Conservation (phyloP, 2,797 vertebrate species). For the Nothura maculosa region DNA sequence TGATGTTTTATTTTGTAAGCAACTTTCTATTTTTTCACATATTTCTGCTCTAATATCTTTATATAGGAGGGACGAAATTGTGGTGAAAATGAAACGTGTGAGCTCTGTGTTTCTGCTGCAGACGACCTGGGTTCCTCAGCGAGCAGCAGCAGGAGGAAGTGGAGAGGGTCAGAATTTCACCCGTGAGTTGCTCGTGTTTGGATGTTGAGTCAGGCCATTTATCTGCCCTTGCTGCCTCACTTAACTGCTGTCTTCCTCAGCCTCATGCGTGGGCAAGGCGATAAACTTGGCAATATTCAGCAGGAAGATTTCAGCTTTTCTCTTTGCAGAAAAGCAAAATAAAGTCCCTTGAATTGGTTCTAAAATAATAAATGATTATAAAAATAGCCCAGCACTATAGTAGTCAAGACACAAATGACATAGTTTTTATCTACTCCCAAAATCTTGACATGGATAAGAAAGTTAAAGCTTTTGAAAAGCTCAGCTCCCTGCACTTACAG, state of each 20-base stretch:
- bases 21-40: background rate
- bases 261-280: background rate
- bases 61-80: rapidly evolving
- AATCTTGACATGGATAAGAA: background rate
- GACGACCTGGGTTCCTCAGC: background rate
- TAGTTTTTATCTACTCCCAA: background rate
- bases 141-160: background rate
- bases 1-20: background rate
- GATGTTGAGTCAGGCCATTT: background rate
- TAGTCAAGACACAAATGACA: background rate
- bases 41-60: background rate
- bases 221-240: rapidly evolving
- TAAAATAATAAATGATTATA: background rate
- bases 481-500: background rate
- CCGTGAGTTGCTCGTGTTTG: rapidly evolving
- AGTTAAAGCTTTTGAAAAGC: background rate
- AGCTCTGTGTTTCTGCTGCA: background rate
- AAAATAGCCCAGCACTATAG: background rate
- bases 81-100: background rate
- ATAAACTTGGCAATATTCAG: background rate
- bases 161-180: background rate
- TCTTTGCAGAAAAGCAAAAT: background rate
- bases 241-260: background rate
- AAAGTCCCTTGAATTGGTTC: background rate
- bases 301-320: rapidly evolving